Conservation (phyloP, 2,888 invertebrate genomes). For the Ophion obscuratus region DNA sequence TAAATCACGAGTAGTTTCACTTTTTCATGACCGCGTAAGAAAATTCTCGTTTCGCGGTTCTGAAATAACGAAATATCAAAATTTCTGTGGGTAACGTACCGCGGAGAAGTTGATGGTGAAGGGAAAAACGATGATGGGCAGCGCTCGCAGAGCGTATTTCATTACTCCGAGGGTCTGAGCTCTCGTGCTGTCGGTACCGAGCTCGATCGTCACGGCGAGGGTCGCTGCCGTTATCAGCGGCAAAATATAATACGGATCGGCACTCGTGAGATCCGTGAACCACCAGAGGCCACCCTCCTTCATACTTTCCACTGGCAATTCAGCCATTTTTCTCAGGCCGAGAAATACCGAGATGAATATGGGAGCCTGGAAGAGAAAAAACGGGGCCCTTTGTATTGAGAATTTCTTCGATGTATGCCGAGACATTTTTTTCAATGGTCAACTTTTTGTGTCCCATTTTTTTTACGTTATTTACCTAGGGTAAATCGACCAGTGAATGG, state of each 20-base stretch:
- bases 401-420: not conserved
- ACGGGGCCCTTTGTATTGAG: not conserved
- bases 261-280: constrained; percentile 96
- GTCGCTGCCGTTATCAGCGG: constrained; percentile 94
- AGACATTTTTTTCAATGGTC: not conserved
- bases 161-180: constrained; percentile 88
- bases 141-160: constrained; percentile 90
- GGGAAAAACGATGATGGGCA: constrained; percentile 93
- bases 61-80: not conserved
- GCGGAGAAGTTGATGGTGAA: constrained; percentile 95
- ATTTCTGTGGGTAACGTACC: constrained; percentile 81
- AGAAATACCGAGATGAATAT: constrained; percentile 97
- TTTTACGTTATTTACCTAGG: too few species aligned
- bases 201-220: constrained; percentile 92
- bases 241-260: constrained; percentile 95
- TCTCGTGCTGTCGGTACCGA: constrained; percentile 91
- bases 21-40: too few species aligned
- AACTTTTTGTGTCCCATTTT: too few species aligned
- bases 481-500: too few species aligned
- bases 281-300: constrained; percentile 94
- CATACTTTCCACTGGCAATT: constrained; percentile 95
- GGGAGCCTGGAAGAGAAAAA: constrained; percentile 86
- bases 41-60: not conserved
- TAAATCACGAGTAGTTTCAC: too few species aligned
- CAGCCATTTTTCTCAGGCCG: constrained; percentile 94